Percentiles rank a stretch among this genome's conserved stretches.
These are phyloP conservation scores for Clinocottus analis DNA, from an alignment of 2,113 vertebrate genomes.

Conservation along the genomic window DNA sequence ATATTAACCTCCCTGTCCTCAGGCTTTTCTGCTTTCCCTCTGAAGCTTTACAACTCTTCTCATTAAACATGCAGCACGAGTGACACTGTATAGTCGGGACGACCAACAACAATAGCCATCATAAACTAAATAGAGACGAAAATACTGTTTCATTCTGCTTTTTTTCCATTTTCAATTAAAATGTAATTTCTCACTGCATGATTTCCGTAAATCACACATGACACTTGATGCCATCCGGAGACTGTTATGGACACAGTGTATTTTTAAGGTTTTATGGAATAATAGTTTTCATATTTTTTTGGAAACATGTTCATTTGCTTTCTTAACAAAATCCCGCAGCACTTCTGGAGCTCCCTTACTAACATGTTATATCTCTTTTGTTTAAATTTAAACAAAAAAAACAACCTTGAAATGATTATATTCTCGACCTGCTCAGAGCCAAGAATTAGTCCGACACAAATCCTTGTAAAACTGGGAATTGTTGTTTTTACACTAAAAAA, in stretches of 20 bases:
- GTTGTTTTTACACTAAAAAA: neutral
- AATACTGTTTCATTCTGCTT: neutral
- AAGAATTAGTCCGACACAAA: neutral
- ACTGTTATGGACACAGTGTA: neutral
- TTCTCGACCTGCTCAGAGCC: neutral
- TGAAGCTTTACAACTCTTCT: constrained; percentile 66
- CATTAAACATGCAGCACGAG: constrained; percentile 51
- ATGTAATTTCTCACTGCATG: neutral
- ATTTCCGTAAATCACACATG: neutral
- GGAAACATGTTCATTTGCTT: neutral
- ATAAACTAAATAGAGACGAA: neutral
- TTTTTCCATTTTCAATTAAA: neutral
- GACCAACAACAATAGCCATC: constrained; percentile 29
- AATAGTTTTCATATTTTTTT: too few relatives aligned
- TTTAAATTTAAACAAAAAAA: neutral
- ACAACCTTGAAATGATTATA: neutral
- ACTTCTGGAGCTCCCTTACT: neutral
- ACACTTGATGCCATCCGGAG: neutral
- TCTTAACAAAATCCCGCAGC: neutral
- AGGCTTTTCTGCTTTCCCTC: constrained; percentile 58
- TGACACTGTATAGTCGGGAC: constrained; percentile 21
- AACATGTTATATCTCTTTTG: neutral
- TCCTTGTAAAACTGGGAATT: neutral
- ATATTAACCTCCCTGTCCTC: constrained; percentile 76
- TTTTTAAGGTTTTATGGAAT: constrained; percentile 8